Evolutionary conservation across 2,888 invertebrate genomes (phyloP), one percentile per base, ranked within the genome.

Genomic region (Drosophila subquinaria): DNA sequence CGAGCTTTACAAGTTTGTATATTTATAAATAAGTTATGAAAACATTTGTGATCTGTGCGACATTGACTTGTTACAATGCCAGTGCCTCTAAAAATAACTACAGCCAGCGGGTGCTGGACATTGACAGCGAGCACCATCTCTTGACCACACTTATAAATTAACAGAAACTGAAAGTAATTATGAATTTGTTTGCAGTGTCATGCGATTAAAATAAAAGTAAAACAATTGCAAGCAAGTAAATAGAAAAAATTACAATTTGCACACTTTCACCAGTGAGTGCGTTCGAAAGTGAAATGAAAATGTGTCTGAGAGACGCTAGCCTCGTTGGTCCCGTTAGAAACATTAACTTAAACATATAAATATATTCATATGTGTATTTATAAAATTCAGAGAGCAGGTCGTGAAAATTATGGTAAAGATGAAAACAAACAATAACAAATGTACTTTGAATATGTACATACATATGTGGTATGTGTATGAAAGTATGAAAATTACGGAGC

Each of bases 21-120:
- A 71, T 67, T 80, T 83, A 83, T 75, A 87, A 89, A 83, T 89
- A 83, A 89, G 65, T 73, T 36, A 66, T 69, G 78, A 87, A 81
- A 69, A 65, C 15, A 66, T 69, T 64, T 52, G 43, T 61, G 66
- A 75, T 67, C 63, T 72, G 43, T 67, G 66, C 73, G 84, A 79
- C 84, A 89, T 88, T 85, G 84, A 85, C 65, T 63, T 59, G 66
- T 89, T 88, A 88, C 84, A 84, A 76, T 84, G 88, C 76, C 78
- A 76, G 38, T 53, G 67, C 33, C 69, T 69, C 78, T 84, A 89
- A 68, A 77, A 78, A 87, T 84, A 84, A 87, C 45, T 56, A 38
- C 17, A 66, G 45, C 47, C 43, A 48, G 36, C 15, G 35, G 40
- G 53, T 53, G 60, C 76, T 79, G 80, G 66, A 70, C 70, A 74